Conservation (phyloP, 2,888 invertebrate species). For the Lepidochitona cinerea region DNA sequence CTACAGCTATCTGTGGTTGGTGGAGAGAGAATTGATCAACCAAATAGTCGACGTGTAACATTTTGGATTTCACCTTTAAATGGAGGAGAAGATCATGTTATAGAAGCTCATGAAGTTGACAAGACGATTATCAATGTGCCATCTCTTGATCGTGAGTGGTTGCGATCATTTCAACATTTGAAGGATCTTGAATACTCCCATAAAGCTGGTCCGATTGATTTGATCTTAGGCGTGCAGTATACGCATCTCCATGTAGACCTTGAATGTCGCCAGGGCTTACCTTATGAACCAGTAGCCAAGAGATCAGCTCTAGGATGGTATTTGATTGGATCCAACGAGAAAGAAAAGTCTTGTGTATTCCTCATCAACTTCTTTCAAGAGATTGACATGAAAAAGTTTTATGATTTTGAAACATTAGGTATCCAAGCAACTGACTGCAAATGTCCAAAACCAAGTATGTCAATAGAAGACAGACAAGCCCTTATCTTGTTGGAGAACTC, state of each 20-base stretch:
- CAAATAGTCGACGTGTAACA: not conserved
- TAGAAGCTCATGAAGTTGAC: constrained; percentile 2
- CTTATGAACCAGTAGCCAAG: constrained; percentile 14
- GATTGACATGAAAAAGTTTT: too few species aligned
- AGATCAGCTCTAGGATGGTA: too few species aligned
- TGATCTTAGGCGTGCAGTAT: constrained; percentile 17
- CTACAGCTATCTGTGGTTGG: not conserved
- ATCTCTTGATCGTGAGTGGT: constrained; percentile 11
- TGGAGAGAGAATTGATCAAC: not conserved
- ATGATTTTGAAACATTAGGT: too few species aligned
- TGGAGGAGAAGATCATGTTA: not conserved
- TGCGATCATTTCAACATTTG: not conserved
- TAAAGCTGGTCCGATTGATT: constrained; percentile 12
- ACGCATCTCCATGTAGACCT: constrained; percentile 16
- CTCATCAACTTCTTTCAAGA: too few species aligned
- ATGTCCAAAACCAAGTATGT: too few species aligned
- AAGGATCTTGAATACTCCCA: not conserved
- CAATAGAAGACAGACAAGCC: too few species aligned
- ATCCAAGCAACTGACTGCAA: too few species aligned
- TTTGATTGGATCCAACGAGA: too few species aligned
- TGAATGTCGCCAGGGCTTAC: constrained; percentile 7
- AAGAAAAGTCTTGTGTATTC: too few species aligned
- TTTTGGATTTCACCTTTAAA: constrained; percentile 1
- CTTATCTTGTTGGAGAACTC: too few species aligned
- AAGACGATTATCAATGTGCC: constrained; percentile 5